Evolutionary conservation across 1,140 invertebrate genomes (phyloP), one percentile per base, ranked within the genome.

Genomic region (Euborellia annulipes): DNA sequence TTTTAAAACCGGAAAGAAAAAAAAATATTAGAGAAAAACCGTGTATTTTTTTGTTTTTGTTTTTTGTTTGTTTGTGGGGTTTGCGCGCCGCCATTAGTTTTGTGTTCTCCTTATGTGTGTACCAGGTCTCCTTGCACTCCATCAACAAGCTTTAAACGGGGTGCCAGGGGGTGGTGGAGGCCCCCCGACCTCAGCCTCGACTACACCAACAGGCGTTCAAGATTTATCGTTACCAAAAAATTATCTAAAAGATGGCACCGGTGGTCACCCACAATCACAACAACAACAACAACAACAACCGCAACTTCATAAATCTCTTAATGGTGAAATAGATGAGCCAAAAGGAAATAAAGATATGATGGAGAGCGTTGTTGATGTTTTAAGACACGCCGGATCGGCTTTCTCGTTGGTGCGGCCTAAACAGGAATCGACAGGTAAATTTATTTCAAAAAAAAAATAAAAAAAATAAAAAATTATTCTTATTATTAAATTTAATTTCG

Each of bases 191-290:
- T 38, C 18, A 4, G n/a, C 18, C 36, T 6, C 18, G 36, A 4
- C 18, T 6, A 14, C 36, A n/a, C 36, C 18, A 6, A n/a, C 36
- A 6, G 36, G n/a, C 4, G 18, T 27, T 27, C 23, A 27, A 27
- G 88, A 92, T 60, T 67, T 92, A 36, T 88, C 86, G 46, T 64
- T 90, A 53, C 82, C 84, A 48, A 84, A 85, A 64, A 73, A 80
- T 37, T 81, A 82, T 58, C 69, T 67, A 45, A 69, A 63, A 11
- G 61, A 52, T 32, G 46, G 23, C n/a, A 36, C 27, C 40, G 46
- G 16, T 41, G 48, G 23, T 27, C 4, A 11, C 4, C 23, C 23
- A 27, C 23, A 27, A 6, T 11, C 23, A 27, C 40, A 41, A 22
- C 17, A 19, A 7, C 40, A 41, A 22, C 40, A 19, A 20, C 18